Evolutionary conservation across 2,888 invertebrate genomes (phyloP).

Genomic region (Chymomyza fuscimana): DNA sequence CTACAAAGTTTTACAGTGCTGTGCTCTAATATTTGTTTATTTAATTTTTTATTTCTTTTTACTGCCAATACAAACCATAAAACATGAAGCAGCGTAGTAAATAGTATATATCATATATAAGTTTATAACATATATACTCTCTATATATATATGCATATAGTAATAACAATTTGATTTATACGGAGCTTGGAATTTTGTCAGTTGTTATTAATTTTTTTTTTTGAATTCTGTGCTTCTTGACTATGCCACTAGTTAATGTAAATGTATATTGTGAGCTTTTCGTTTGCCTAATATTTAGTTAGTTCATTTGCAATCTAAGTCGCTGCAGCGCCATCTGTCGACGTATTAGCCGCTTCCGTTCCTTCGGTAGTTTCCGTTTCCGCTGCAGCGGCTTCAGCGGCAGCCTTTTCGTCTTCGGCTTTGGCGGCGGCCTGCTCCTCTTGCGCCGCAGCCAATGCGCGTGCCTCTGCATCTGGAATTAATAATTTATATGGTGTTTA

Average conservation of each 20-base stretch:
- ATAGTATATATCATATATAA: conserved; percentile 6
- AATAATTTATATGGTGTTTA: neutral
- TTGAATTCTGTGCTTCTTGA: conserved; percentile 18
- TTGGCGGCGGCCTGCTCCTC: conserved; percentile 48
- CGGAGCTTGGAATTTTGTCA: neutral
- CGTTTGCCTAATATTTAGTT: neutral
- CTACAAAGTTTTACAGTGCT: conserved; percentile 25
- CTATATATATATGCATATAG: neutral
- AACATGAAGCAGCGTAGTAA: conserved; percentile 20
- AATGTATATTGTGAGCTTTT: conserved; percentile 7
- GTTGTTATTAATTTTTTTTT: conserved; percentile 16
- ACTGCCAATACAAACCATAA: conserved; percentile 27
- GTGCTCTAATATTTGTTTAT: conserved; percentile 21
- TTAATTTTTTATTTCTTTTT: conserved; percentile 13
- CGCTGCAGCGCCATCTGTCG: conserved; percentile 35
- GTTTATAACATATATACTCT: neutral
- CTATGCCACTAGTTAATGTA: conserved; percentile 7
- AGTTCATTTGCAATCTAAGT: conserved; percentile 32
- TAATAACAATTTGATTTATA: conserved; percentile 7
- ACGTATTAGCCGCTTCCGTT: conserved; percentile 26
- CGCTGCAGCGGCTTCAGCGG: conserved; percentile 28
- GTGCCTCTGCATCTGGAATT: conserved; percentile 70
- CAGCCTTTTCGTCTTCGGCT: conserved; percentile 18
- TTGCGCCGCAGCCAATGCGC: conserved; percentile 65
- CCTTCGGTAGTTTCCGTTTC: conserved; percentile 42